Base-by-base conservation (phyloP, 2,888 invertebrate genomes). In the Mythimna lalbum region DNA sequence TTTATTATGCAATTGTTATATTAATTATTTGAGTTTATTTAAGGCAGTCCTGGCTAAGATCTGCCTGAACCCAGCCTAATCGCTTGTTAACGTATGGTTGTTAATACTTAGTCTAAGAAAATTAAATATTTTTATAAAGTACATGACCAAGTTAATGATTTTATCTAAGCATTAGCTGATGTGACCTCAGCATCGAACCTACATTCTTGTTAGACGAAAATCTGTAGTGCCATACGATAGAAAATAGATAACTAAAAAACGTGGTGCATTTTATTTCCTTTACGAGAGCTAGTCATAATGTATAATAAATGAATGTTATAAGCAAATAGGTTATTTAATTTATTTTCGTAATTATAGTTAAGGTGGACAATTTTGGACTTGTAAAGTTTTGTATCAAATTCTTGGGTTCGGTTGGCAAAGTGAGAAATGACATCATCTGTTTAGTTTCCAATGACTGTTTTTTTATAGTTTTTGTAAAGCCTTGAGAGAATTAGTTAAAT, bases 181-280 rank as follows among this genome's bases (percentile, higher is more conserved):
- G 63, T 52, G 69, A 69, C 63, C 64, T 79, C 82, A 73, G 79
- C 81, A 81, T 85, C 74, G 63, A 76, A 72, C 76, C 70, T 72
- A 79, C 78, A 84, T 66, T 81, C 69, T 69, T 81, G 73, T 69
- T 76, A 82, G 76, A 83, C 49, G 33, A 84, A 76, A 88, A 83
- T 84, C 64, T 86, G 87, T 90, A 92, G 92, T 93, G 93, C 93
- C 93, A 93, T 93, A 92, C 79, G 65, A 82, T 80, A 86, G 80
- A 84, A 82, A 78, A 87, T 87, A 88, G 86, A 86, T 82, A 80
- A 90, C 87, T 86, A 89, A 88, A 88, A 74, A 88, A 84, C 43
- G 83, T 93, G 94, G 94, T 94, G 94, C 94, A 92, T 93, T 93
- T 92, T 80, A 87, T 91, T 93, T 93, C 89, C 90, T 93, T 92